These are phyloP conservation scores for Mesoligia furuncula DNA, from an alignment of 2,888 invertebrate genomes.

Conservation along the genomic window DNA sequence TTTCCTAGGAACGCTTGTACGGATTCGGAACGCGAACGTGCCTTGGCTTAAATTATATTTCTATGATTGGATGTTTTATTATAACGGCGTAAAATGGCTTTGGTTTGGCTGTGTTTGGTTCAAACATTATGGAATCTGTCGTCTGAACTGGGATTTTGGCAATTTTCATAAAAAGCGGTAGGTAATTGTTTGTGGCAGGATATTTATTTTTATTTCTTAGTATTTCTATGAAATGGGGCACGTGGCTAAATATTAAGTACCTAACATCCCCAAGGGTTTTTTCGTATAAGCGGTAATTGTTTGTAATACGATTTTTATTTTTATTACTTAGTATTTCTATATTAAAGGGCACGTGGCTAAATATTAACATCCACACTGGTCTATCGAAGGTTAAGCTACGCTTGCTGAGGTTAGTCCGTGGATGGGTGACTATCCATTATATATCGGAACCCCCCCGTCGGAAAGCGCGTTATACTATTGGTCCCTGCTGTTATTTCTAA, in stretches of 20 bases:
- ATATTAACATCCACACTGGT: background rate
- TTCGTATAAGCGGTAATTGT: background rate
- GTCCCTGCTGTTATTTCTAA: background rate
- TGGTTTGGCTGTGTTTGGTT: conserved; percentile 20
- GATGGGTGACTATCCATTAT: background rate
- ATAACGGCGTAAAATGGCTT: background rate
- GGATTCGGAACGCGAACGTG: conserved; percentile 41
- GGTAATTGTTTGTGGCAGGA: too few species aligned
- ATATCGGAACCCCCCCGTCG: background rate
- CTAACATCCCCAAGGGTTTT: background rate
- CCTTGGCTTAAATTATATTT: conserved; percentile 46
- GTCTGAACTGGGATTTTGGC: background rate
- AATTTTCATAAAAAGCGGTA: too few species aligned
- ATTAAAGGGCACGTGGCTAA: background rate
- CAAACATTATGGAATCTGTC: background rate
- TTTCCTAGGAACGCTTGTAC: conserved; percentile 24
- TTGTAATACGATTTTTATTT: too few species aligned
- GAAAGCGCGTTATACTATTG: background rate
- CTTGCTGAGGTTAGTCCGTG: background rate
- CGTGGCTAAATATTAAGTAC: too few species aligned
- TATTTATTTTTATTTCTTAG: too few species aligned
- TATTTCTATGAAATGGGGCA: too few species aligned
- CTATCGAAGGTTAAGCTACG: background rate
- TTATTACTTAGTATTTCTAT: too few species aligned
- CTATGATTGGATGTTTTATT: conserved; percentile 39